phyloP scores from a whole-genome alignment of 64 coral and sea anemone genomes.

The Platygyra sinensis region DNA sequence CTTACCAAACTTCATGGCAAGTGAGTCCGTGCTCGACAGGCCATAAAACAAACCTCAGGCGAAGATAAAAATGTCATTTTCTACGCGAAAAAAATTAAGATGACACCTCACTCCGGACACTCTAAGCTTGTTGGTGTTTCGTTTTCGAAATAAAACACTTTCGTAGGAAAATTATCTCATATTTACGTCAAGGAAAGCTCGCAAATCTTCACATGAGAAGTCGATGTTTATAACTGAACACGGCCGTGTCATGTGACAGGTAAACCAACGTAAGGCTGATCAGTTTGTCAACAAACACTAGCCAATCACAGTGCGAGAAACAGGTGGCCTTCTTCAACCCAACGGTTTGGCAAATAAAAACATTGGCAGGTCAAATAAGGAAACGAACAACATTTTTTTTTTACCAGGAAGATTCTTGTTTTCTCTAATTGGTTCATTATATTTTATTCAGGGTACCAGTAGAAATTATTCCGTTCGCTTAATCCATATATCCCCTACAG shows the following conservation, averaged over 20 bases:
- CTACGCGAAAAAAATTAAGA: not conserved
- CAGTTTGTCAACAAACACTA: slow-evolving; percentile 28
- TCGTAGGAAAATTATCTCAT: not conserved
- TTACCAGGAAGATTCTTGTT: not conserved
- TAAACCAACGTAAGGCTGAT: not conserved
- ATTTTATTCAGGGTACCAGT: slow-evolving; percentile 29
- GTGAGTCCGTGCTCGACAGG: slow-evolving; percentile 7
- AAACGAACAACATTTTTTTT: slow-evolving; percentile 21
- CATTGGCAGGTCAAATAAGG: not conserved
- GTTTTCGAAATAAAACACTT: not conserved
- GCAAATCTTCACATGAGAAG: not conserved
- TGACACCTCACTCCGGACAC: not conserved
- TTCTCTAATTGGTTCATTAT: slow-evolving; percentile 21
- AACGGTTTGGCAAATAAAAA: slow-evolving; percentile 37
- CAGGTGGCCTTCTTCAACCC: slow-evolving; percentile 30
- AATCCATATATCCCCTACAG: not conserved
- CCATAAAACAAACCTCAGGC: not conserved
- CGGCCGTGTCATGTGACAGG: slow-evolving; percentile 21
- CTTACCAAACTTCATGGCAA: not conserved
- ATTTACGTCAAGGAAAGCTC: not conserved
- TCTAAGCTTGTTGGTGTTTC: not conserved
- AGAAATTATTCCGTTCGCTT: slow-evolving; percentile 30
- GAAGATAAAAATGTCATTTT: slow-evolving; percentile 27
- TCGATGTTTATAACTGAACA: slow-evolving; percentile 31
- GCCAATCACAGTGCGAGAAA: slow-evolving; percentile 18